Evolutionary conservation across 2,888 invertebrate genomes (phyloP).

Genomic region (Rhingia campestris): DNA sequence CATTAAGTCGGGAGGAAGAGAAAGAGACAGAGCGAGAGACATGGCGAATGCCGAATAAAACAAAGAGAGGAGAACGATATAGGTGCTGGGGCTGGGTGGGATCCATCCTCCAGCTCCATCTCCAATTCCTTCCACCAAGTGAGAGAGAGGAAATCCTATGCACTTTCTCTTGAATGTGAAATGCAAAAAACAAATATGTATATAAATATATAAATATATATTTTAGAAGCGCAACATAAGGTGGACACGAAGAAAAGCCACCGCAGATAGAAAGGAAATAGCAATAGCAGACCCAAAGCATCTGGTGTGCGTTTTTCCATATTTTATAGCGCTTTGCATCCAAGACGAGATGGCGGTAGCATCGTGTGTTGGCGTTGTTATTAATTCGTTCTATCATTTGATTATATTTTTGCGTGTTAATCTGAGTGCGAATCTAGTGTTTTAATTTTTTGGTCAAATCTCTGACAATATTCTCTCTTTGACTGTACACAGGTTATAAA

Average conservation of each 20-base stretch:
- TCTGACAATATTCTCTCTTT: slow-evolving; percentile 14
- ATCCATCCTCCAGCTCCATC: neutral
- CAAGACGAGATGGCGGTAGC: slow-evolving; percentile 47
- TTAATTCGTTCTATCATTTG: slow-evolving; percentile 16
- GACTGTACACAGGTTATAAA: slow-evolving; percentile 5
- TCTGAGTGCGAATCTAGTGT: slow-evolving; percentile 22
- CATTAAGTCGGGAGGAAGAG: slow-evolving; percentile 59
- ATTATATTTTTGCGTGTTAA: slow-evolving; percentile 21
- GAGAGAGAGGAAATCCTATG: slow-evolving; percentile 59
- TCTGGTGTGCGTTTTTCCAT: slow-evolving; percentile 51
- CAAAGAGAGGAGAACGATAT: slow-evolving; percentile 31
- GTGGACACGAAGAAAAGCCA: slow-evolving; percentile 30
- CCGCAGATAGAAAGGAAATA: slow-evolving; percentile 58
- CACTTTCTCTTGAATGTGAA: slow-evolving; percentile 64
- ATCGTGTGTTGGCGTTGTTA: slow-evolving; percentile 36
- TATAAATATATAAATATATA: slow-evolving; percentile 1
- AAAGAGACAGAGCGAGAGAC: slow-evolving; percentile 29
- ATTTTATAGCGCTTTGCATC: slow-evolving; percentile 49
- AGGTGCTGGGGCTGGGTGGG: slow-evolving; percentile 40
- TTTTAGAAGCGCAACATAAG: slow-evolving; percentile 46
- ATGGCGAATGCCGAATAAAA: slow-evolving; percentile 36
- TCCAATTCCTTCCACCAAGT: slow-evolving; percentile 26
- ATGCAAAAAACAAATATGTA: slow-evolving; percentile 8
- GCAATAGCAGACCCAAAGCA: slow-evolving; percentile 53
- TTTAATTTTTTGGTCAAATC: neutral